Evolutionary conservation across 1,140 invertebrate genomes (phyloP).

Genomic region (Temnothorax longispinosus): DNA sequence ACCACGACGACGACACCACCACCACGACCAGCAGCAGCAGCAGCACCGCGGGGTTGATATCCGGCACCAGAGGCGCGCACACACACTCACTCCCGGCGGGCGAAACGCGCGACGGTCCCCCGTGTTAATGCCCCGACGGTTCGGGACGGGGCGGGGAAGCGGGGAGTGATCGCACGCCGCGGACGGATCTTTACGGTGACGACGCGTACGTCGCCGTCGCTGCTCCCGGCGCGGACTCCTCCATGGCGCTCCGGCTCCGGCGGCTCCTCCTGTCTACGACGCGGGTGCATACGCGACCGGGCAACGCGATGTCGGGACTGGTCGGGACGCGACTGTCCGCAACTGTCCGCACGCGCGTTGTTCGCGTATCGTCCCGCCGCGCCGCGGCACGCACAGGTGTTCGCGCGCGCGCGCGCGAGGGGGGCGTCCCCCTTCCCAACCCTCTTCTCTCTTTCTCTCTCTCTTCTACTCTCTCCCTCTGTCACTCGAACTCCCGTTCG

Average conservation of each 20-base stretch:
- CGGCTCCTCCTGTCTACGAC: too few relatives aligned
- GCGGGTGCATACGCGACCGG: slow-evolving; percentile 10
- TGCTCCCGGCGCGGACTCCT: slow-evolving; percentile 32
- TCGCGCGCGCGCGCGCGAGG: background rate
- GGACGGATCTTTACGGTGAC: slow-evolving; percentile 50
- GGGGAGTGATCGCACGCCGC: background rate
- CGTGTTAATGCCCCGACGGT: slow-evolving; percentile 39
- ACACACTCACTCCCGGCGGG: background rate
- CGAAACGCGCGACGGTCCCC: slow-evolving; percentile 40
- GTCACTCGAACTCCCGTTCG: too few relatives aligned
- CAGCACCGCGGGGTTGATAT: slow-evolving; percentile 48
- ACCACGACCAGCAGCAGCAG: background rate
- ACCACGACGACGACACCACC: slow-evolving; percentile 36
- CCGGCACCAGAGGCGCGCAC: background rate
- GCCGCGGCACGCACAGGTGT: slow-evolving; percentile 38
- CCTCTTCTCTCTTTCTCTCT: background rate
- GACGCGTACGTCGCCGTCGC: slow-evolving; percentile 31
- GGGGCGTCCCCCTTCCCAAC: background rate
- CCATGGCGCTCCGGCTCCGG: background rate
- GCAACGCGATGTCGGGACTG: slow-evolving; percentile 8
- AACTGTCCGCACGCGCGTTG: slow-evolving; percentile 19
- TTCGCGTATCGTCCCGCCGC: background rate
- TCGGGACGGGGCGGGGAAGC: background rate
- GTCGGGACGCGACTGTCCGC: slow-evolving; percentile 24
- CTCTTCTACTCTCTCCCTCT: background rate